Percentiles rank a stretch among this genome's conserved stretches.
Evolutionary conservation across 1,140 invertebrate genomes (phyloP).

Genomic region (Aphelenchoides besseyi): DNA sequence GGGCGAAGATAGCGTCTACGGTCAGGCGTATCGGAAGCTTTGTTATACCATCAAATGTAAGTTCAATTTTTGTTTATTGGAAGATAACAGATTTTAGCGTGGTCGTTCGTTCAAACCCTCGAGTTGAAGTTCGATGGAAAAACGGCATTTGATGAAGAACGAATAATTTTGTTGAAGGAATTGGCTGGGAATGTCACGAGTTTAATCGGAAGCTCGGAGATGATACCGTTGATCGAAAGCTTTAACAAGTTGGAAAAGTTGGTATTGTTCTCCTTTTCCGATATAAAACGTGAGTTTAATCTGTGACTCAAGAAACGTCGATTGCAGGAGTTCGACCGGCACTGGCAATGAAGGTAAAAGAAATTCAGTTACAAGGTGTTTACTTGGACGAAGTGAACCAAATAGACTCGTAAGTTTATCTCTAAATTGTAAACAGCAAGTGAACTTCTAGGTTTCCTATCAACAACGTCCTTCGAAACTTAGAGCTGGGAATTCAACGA

Average conservation of each 20-base stretch:
- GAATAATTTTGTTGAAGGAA: background rate
- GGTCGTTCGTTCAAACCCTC: background rate
- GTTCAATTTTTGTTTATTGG: background rate
- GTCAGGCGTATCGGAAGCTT: background rate
- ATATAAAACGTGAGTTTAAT: background rate
- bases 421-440: background rate
- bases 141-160: background rate
- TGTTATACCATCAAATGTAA: background rate
- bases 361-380: background rate
- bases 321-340: background rate
- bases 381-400: background rate
- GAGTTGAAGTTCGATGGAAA: background rate
- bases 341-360: background rate
- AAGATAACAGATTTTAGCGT: background rate
- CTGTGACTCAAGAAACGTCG: background rate
- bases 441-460: background rate
- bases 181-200: background rate
- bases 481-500: background rate
- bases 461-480: background rate
- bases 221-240: background rate
- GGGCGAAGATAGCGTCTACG: background rate
- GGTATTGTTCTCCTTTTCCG: background rate
- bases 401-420: background rate
- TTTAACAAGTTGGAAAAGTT: background rate
- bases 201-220: background rate